Percentiles rank a stretch among this genome's conserved stretches.
These are phyloP conservation scores for Noctua pronuba DNA, from an alignment of 2,888 invertebrate species.

Conservation along the genomic window DNA sequence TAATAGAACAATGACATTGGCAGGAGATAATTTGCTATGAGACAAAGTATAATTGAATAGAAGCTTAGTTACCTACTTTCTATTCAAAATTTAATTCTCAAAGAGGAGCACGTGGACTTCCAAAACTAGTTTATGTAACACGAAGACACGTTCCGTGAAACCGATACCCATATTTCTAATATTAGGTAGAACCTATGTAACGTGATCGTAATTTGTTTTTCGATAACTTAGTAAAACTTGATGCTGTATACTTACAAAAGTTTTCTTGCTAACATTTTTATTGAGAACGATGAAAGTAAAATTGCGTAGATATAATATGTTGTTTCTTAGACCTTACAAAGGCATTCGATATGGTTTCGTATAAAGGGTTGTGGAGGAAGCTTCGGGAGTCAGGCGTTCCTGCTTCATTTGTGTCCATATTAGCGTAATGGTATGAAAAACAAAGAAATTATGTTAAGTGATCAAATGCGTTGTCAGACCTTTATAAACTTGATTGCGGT, in stretches of 20 bases:
- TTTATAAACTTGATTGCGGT: slow-evolving; percentile 3
- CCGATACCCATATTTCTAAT: background rate
- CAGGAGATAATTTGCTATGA: background rate
- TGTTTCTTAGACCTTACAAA: background rate
- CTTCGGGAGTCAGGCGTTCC: background rate
- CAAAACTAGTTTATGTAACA: slow-evolving; percentile 7
- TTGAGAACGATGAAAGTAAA: background rate
- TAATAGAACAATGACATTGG: slow-evolving; percentile 10
- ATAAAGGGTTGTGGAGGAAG: background rate
- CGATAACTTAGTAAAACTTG: slow-evolving; percentile 5
- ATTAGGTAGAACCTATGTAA: background rate
- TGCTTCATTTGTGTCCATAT: background rate
- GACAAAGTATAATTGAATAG: slow-evolving; percentile 5
- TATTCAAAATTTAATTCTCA: background rate
- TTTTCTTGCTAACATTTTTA: background rate
- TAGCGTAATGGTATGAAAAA: background rate
- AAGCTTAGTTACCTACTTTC: slow-evolving; percentile 12
- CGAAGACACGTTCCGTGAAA: slow-evolving; percentile 18
- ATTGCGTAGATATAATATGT: background rate
- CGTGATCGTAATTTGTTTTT: slow-evolving; percentile 3
- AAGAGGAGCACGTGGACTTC: slow-evolving; percentile 15
- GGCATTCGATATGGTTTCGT: background rate
- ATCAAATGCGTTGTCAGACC: background rate
- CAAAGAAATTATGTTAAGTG: slow-evolving; percentile 1
- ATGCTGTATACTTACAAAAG: background rate